Evolutionary conservation across 2,113 vertebrate genomes (phyloP), one percentile per base, ranked within the genome.

Genomic region (Onychostruthus taczanowskii): DNA sequence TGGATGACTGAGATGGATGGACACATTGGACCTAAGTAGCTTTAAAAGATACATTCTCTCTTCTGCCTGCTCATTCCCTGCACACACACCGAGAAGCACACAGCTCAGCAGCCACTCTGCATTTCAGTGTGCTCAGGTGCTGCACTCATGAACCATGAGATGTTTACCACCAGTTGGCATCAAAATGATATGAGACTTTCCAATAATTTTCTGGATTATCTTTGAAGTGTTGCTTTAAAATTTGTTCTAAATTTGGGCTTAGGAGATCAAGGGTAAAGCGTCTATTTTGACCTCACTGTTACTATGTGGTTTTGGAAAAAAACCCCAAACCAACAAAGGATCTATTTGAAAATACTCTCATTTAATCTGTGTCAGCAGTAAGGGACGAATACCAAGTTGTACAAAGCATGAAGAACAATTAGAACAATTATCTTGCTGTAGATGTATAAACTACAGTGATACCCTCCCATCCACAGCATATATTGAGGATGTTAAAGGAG

Each of bases 41-140:
- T 77, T 52, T n/a, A 20, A 72, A 52, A 46, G 11, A 28, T 13
- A 7, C 0, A 0, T 37, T 63, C 24, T 13, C 20, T 66, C 46
- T 91, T 58, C 16, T 87, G 13, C 31, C 33, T 66, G 37, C 28
- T 74, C 47, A 5, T 43, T 75, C 19, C 13, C 22, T 76, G 4
- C 14, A 4, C 5, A 24, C 16, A 35, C 11, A 8, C 28, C 5
- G 44, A 53, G 91, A 49, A 74, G 61, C 2, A 1, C 3, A 11
- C 20, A 47, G 4, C 55, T 70, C 44, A 7, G 47, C 55, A 84
- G 37, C 26, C 28, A 16, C 28, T 52, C 31, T 85, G 63, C 27
- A 19, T 43, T 56, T 64, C 37, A 22, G 11, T 7, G 37, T 47
- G 49, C 55, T 68, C 59, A 56, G 84, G 41, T 68, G 61, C 64